Conservation (phyloP, 2,113 vertebrate genomes). For the Tyto alba region DNA sequence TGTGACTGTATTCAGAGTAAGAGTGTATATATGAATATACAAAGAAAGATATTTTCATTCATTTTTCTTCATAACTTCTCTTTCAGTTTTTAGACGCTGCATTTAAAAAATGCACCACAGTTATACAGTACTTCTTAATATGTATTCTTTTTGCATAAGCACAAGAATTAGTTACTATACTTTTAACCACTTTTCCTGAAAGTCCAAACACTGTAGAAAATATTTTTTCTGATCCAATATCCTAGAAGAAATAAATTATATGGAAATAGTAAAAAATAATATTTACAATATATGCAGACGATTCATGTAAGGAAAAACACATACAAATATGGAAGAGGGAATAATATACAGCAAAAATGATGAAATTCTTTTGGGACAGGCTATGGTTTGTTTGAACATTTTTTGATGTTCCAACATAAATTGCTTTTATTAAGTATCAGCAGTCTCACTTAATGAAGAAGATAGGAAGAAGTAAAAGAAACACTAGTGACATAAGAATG, state of each 20-base stretch:
- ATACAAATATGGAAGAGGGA: neutral
- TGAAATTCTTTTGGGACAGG: neutral
- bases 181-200: neutral
- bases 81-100: neutral
- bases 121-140: neutral
- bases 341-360: neutral
- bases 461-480: neutral
- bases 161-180: neutral
- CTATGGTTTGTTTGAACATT: neutral
- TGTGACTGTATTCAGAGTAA: neutral
- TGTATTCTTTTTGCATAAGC: neutral
- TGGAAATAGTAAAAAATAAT: neutral
- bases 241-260: neutral
- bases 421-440: slow-evolving; percentile 9
- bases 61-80: neutral
- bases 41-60: neutral
- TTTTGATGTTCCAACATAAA: neutral
- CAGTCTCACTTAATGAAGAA: neutral
- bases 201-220: neutral
- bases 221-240: neutral
- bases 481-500: neutral
- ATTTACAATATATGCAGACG: neutral
- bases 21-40: neutral
- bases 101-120: neutral
- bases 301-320: neutral